A percentile compares a stretch with the other conserved stretches of the same genome.
phyloP scores from a whole-genome alignment of 2,888 invertebrate genomes.

The Oasisia sp. region DNA sequence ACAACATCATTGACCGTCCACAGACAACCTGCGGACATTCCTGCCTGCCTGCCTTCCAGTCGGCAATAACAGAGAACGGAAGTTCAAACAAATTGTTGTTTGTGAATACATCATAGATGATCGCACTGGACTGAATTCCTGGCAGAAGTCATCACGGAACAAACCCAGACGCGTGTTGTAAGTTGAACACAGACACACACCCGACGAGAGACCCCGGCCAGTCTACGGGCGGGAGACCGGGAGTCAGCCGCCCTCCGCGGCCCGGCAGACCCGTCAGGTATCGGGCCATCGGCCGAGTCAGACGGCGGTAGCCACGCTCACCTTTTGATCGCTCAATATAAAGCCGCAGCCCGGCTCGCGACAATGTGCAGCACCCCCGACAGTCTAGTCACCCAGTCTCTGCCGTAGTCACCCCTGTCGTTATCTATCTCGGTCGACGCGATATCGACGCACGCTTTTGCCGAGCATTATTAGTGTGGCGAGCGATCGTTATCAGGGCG shows the following conservation, averaged over 20 bases:
- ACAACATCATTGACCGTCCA: too few relatives aligned
- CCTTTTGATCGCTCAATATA: not conserved
- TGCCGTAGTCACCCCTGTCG: not conserved
- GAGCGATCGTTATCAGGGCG: not conserved
- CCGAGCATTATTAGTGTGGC: not conserved
- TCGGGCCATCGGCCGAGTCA: not conserved
- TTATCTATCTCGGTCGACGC: conserved; percentile 6
- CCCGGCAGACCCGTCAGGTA: not conserved
- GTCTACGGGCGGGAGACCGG: not conserved
- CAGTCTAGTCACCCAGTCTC: not conserved
- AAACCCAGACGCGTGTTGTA: too few relatives aligned
- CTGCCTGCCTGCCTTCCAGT: too few relatives aligned
- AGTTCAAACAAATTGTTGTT: too few relatives aligned
- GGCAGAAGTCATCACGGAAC: too few relatives aligned
- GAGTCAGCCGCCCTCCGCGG: not conserved
- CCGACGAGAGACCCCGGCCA: not conserved
- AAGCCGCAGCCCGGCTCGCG: not conserved
- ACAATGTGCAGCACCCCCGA: not conserved
- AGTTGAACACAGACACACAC: not conserved
- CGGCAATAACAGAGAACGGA: too few relatives aligned
- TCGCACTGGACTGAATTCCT: too few relatives aligned
- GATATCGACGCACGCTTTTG: not conserved
- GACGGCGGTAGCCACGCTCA: not conserved
- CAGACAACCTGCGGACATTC: too few relatives aligned
- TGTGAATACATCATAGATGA: too few relatives aligned